These are phyloP conservation scores for Lepilemur septentrionalis DNA, from an alignment of 2,797 vertebrate species.

Conservation along the genomic window DNA sequence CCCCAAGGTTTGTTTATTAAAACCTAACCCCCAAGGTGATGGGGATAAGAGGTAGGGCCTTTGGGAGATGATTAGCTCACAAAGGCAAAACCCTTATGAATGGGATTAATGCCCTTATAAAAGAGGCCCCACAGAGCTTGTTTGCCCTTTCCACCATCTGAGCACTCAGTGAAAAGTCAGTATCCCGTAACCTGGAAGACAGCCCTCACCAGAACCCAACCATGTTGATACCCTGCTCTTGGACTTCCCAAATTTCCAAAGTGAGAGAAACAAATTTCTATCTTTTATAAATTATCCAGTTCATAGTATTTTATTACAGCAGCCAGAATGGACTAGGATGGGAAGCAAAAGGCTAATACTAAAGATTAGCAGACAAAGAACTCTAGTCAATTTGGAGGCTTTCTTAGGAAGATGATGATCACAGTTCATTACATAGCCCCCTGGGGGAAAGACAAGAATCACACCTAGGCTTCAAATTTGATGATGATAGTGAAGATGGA, in stretches of 20 bases:
- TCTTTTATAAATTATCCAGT: background rate
- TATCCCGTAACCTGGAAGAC: background rate
- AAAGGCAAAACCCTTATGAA: background rate
- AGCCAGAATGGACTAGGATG: background rate
- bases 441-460: background rate
- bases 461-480: background rate
- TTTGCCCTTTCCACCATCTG: background rate
- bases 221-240: background rate
- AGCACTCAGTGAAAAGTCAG: background rate
- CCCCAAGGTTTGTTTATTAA: background rate
- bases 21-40: no score
- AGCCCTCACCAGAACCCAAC: background rate
- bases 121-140: background rate
- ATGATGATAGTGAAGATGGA: background rate
- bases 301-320: background rate
- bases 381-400: background rate
- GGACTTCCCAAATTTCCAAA: background rate
- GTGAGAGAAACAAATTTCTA: background rate
- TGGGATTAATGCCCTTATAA: background rate
- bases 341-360: background rate
- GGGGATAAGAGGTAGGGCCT: background rate
- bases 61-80: no score
- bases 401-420: background rate
- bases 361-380: background rate
- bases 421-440: background rate